Conservation (phyloP, 2,888 invertebrate species). For the Melanotus villosus region DNA sequence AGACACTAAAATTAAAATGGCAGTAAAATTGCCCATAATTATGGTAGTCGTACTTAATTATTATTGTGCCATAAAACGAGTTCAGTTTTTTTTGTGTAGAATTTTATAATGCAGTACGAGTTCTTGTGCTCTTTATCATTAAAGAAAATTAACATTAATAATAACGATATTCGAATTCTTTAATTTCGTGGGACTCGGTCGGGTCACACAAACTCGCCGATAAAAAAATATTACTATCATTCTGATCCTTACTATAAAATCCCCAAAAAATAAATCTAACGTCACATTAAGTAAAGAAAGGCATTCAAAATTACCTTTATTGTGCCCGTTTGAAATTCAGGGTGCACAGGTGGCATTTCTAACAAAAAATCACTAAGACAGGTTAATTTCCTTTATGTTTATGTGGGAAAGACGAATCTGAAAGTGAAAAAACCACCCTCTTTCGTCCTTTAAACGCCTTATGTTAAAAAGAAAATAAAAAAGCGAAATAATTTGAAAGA, state of each 20-base stretch:
- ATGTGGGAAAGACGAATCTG: constrained; percentile 60
- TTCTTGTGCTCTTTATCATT: neutral
- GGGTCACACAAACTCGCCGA: neutral
- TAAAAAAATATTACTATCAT: neutral
- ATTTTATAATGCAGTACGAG: constrained; percentile 16
- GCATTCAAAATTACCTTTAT: constrained; percentile 33
- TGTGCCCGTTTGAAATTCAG: constrained; percentile 31
- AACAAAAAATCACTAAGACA: constrained; percentile 54
- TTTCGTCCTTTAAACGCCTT: constrained; percentile 19
- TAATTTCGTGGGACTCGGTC: neutral
- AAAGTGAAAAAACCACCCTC: constrained; percentile 34
- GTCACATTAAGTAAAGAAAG: constrained; percentile 16
- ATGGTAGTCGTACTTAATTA: constrained; percentile 37
- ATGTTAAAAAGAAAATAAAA: neutral
- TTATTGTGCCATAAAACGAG: constrained; percentile 38
- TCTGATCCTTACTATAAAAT: neutral
- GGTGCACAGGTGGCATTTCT: constrained; percentile 35
- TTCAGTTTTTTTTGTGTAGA: constrained; percentile 26
- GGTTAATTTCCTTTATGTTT: constrained; percentile 63
- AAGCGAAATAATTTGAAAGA: constrained; percentile 12
- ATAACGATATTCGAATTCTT: neutral
- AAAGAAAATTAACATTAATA: neutral
- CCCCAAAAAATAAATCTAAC: constrained; percentile 17
- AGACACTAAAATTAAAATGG: constrained; percentile 38
- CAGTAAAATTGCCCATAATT: constrained; percentile 42